Evolutionary conservation across 2,888 invertebrate genomes (phyloP).

Genomic region (Drosophila recens): DNA sequence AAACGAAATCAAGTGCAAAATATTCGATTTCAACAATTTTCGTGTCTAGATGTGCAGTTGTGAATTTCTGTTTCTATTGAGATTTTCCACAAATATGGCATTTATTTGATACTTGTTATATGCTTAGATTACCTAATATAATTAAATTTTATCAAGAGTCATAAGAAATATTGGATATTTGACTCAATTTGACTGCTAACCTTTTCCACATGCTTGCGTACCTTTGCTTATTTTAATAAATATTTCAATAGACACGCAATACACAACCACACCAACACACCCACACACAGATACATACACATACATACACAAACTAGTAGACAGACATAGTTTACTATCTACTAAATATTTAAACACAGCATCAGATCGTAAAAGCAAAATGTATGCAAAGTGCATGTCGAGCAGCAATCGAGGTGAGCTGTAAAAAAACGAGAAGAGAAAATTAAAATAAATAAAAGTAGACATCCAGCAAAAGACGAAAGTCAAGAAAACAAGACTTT

Average conservation of each 20-base stretch:
- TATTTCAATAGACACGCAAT: conserved; percentile 55
- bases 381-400: conserved; percentile 80
- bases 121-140: neutral
- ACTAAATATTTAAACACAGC: conserved; percentile 78
- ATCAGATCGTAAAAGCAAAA: conserved; percentile 78
- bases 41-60: neutral
- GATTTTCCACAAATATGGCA: neutral
- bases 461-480: conserved; percentile 39
- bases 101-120: conserved; percentile 1
- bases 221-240: conserved; percentile 63
- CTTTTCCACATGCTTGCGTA: conserved; percentile 25
- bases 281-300: conserved; percentile 4
- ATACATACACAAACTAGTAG: conserved; percentile 5
- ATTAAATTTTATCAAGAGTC: neutral
- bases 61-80: conserved; percentile 7
- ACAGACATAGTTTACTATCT: conserved; percentile 75
- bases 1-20: conserved; percentile 34
- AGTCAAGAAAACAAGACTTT: conserved; percentile 1
- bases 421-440: conserved; percentile 60
- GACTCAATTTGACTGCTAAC: conserved; percentile 6
- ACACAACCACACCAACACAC: conserved; percentile 2
- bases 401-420: conserved; percentile 75
- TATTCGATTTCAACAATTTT: conserved; percentile 2
- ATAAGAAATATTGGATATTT: neutral
- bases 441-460: conserved; percentile 76